These are phyloP conservation scores for Cinclus mexicanus DNA, from an alignment of 2,113 vertebrate genomes.

Conservation along the genomic window DNA sequence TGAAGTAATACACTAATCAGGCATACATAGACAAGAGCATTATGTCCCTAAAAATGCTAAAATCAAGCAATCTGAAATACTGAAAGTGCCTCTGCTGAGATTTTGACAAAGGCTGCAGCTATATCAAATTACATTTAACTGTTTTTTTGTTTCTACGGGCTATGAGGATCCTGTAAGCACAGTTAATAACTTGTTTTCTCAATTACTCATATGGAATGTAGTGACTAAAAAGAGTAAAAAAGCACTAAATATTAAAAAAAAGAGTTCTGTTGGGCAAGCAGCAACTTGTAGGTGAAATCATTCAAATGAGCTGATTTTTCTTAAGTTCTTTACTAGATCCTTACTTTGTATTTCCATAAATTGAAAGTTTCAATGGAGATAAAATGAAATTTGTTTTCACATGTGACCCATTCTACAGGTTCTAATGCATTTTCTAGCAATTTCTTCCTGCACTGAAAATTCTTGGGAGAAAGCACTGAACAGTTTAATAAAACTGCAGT, in stretches of 20 bases:
- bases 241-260: not conserved
- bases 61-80: not conserved
- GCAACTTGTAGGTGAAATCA: not conserved
- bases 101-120: not conserved
- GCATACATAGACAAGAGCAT: not conserved
- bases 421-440: not conserved
- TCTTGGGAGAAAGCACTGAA: not conserved
- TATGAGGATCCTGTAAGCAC: not conserved
- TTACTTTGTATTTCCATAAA: not conserved
- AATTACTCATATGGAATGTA: not conserved
- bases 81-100: not conserved
- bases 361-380: not conserved
- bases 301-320: not conserved
- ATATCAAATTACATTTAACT: not conserved
- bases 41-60: not conserved
- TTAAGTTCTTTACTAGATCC: not conserved
- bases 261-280: not conserved
- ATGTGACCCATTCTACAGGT: not conserved
- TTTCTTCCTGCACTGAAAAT: not conserved
- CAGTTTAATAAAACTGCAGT: not conserved
- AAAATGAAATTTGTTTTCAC: not conserved
- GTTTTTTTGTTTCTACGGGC: not conserved
- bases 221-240: not conserved
- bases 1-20: not conserved
- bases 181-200: not conserved